Conservation (phyloP, 2,113 vertebrate genomes). For the Oreochromis tanganicae region DNA sequence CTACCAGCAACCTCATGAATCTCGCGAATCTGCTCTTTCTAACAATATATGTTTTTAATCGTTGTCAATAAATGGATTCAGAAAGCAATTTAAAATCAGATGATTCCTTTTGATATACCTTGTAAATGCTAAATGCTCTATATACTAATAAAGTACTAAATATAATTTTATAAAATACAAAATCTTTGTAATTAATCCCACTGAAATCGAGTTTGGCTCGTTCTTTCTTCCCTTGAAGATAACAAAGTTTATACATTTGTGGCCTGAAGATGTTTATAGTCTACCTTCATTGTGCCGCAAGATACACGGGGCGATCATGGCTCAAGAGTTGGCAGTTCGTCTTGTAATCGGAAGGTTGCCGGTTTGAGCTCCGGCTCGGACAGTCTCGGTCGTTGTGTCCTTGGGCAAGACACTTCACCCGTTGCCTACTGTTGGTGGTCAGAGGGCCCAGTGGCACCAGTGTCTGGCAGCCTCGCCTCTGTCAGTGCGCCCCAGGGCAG, state of each 20-base stretch:
- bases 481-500: no score
- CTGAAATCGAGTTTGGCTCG: background rate
- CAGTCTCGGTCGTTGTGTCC: no score
- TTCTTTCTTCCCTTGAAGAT: background rate
- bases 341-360: no score
- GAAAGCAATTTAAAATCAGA: background rate
- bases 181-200: background rate
- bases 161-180: background rate
- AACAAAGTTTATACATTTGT: background rate
- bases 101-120: background rate
- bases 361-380: no score
- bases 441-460: no score
- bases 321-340: no score
- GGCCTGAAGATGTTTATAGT: background rate
- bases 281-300: background rate
- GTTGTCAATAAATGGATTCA: background rate
- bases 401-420: no score
- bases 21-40: background rate
- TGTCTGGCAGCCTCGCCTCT: no score
- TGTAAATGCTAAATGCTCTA: background rate
- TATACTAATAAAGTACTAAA: background rate
- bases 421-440: no score
- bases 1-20: background rate
- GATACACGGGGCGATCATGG: background rate
- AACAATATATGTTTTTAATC: background rate